These are phyloP conservation scores for Pseudoips prasinana DNA, from an alignment of 2,888 invertebrate genomes.

Conservation along the genomic window DNA sequence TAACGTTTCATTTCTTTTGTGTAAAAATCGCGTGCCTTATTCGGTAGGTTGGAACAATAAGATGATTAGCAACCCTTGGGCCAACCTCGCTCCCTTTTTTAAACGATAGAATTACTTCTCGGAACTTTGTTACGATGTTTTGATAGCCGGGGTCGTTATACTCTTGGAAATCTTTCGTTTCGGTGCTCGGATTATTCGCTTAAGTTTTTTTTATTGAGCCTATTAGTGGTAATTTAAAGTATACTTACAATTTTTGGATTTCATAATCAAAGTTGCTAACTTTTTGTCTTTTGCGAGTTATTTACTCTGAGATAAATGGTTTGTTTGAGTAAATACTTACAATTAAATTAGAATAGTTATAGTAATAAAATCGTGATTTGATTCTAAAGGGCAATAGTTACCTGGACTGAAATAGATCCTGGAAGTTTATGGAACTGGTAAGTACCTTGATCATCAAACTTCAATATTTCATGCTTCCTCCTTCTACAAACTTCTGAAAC, in stretches of 20 bases:
- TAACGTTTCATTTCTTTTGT: conserved; percentile 30
- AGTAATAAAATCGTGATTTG: too few relatives aligned
- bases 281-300: conserved; percentile 10
- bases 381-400: too few relatives aligned
- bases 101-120: conserved; percentile 51
- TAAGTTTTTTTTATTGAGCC: conserved; percentile 34
- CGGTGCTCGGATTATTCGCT: conserved; percentile 32
- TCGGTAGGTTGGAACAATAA: conserved; percentile 50
- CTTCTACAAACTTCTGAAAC: too few relatives aligned
- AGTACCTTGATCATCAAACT: too few relatives aligned
- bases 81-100: conserved; percentile 43
- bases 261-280: conserved; percentile 13
- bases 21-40: conserved; percentile 44
- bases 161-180: conserved; percentile 36
- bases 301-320: too few relatives aligned
- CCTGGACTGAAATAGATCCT: too few relatives aligned
- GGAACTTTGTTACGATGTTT: conserved; percentile 53
- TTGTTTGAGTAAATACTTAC: too few relatives aligned
- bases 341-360: too few relatives aligned
- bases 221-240: conserved; percentile 35
- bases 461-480: too few relatives aligned
- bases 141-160: conserved; percentile 45
- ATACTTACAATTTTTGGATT: conserved; percentile 21
- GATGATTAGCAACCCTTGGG: conserved; percentile 60
- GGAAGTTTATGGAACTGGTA: too few relatives aligned